Base-by-base conservation (phyloP, 2,888 invertebrate species). In the Cheilosia scutellata region DNA sequence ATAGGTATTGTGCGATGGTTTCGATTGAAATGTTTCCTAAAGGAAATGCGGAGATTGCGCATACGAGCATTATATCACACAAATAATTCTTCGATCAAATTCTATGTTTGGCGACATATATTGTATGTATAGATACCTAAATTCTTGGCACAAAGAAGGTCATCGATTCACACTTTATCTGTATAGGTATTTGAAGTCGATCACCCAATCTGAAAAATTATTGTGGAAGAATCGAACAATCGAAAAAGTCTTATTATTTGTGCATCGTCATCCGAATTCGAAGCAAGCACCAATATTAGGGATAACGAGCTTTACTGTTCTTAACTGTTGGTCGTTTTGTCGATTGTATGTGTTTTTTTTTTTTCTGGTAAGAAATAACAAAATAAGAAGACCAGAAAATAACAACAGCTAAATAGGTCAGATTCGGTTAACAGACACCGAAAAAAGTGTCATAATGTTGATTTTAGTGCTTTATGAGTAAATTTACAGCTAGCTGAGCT, bases 251-350 rank as follows among this genome's bases (percentile, higher is more conserved):
- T 63, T 58, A 44, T 47, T 44, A 71, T 71, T 79, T 70, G 70
- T 84, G 83, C 79, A 79, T 53, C 57, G 63, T 79, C 70, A 75
- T 49, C n/a, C 66, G 63, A 63, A 62, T 74, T 79, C 68, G 25
- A 42, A 62, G 66, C 37, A 68, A 68, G 51, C 63, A 83, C 66
- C 68, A 66, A 74, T 68, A 57, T 66, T 63, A 79, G 74, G 83
- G 74, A 79, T 83, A 83, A 79, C 75, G 40, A 84, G 70, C 63
- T 83, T 79, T 74, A 83, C 79, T 75, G 79, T 84, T 84, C 74
- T 63, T 60, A 55, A 44, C 42, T 31, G 37, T 78, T 63, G 11
- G 51, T 20, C 51, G 31, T 62, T 20, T 40, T n/a, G 29, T 42
- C 20, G 68, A 63, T 20, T 63, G 66, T 55, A 70, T 72, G 42